Conservation (phyloP, 2,888 invertebrate genomes). For the Meghimatium bilineatum region DNA sequence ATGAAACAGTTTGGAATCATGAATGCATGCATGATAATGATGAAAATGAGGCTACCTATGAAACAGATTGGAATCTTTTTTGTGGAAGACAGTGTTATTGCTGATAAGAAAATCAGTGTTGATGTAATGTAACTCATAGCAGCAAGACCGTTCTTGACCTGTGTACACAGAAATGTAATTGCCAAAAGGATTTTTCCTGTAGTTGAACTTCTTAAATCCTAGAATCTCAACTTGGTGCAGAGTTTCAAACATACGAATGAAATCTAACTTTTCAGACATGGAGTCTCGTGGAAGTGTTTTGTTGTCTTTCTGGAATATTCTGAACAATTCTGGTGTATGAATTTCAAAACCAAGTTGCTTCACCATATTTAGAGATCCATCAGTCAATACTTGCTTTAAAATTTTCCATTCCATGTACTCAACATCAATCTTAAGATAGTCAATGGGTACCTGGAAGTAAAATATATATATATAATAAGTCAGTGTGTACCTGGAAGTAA, state of each 20-base stretch:
- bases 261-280: constrained; percentile 50
- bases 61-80: constrained; percentile 49
- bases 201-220: constrained; percentile 67
- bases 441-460: constrained; percentile 69
- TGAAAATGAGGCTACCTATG: constrained; percentile 46
- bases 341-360: constrained; percentile 71
- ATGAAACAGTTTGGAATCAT: too few species aligned
- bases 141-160: constrained; percentile 56
- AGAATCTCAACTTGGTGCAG: constrained; percentile 57
- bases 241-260: constrained; percentile 61
- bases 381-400: constrained; percentile 58
- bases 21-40: too few species aligned
- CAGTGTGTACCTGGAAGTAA: too few species aligned
- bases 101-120: constrained; percentile 63
- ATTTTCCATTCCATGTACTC: constrained; percentile 76
- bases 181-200: constrained; percentile 67
- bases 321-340: constrained; percentile 60
- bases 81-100: constrained; percentile 45
- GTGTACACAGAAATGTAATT: constrained; percentile 57
- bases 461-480: neutral
- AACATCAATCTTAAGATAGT: constrained; percentile 77
- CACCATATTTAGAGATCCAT: constrained; percentile 61
- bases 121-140: constrained; percentile 68
- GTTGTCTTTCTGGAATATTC: constrained; percentile 32
- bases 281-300: neutral